These are phyloP conservation scores for Nanorana parkeri DNA, from an alignment of 2,113 vertebrate genomes.

Conservation along the genomic window DNA sequence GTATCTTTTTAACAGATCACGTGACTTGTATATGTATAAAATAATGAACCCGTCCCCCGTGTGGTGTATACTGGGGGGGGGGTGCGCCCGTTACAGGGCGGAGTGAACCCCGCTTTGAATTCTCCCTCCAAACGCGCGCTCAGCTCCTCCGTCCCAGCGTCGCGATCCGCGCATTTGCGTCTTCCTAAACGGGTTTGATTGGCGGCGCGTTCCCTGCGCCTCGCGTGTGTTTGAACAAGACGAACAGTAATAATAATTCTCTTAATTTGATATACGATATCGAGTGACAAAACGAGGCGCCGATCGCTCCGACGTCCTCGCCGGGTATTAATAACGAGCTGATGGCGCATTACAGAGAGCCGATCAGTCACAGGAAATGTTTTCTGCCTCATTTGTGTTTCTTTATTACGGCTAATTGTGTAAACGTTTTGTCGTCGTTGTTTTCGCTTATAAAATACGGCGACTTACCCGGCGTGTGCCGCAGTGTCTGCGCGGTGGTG, in stretches of 20 bases:
- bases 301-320: background rate
- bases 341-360: background rate
- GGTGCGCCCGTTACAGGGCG: too few relatives aligned
- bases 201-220: background rate
- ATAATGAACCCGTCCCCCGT: background rate
- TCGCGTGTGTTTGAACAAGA: background rate
- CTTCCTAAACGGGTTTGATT: background rate
- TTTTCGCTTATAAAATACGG: background rate
- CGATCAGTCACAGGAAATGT: constrained; percentile 6
- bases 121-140: background rate
- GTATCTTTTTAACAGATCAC: too few relatives aligned
- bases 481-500: background rate
- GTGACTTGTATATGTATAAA: too few relatives aligned
- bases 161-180: background rate
- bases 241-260: constrained; percentile 7
- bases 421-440: background rate
- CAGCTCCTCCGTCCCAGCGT: background rate
- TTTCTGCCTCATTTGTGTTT: constrained; percentile 3
- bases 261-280: background rate
- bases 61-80: background rate
- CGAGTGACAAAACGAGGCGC: background rate
- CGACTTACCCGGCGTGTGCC: background rate
- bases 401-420: constrained; percentile 8
- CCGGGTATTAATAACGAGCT: background rate
- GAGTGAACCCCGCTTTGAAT: too few relatives aligned